Conservation (phyloP, 53 echinoderm and acorn worm species). For the Glandiceps talaboti region DNA sequence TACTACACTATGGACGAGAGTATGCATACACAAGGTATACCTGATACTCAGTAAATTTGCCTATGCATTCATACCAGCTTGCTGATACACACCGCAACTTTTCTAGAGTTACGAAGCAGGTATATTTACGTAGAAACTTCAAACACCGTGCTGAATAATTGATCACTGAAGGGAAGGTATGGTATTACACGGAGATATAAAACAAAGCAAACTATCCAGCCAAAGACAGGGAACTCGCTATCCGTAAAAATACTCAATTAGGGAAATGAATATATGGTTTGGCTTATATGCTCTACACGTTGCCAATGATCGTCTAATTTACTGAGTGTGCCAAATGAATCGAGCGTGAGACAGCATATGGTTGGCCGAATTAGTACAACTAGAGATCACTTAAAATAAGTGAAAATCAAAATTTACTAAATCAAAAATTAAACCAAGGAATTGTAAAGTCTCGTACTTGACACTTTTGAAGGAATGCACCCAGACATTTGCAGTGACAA, state of each 20-base stretch:
- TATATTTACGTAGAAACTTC: background rate
- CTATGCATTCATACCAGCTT: background rate
- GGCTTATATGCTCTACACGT: no score
- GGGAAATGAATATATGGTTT: no score
- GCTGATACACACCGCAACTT: background rate
- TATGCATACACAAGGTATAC: background rate
- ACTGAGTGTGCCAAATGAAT: no score
- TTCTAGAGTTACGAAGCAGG: background rate
- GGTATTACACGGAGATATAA: background rate
- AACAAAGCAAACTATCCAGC: background rate
- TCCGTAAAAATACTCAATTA: background rate
- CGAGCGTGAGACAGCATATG: no score
- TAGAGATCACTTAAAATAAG: no score
- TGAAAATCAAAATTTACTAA: no score
- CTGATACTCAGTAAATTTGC: background rate
- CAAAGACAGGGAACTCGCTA: background rate
- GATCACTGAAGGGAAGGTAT: background rate
- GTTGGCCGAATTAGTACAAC: no score
- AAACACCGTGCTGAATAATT: background rate
- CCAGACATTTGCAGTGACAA: no score
- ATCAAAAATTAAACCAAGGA: no score
- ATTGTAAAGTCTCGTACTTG: no score
- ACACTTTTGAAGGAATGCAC: no score
- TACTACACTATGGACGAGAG: background rate
- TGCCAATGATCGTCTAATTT: no score